Conservation (phyloP, 2,797 vertebrate species). For the Picus viridis region DNA sequence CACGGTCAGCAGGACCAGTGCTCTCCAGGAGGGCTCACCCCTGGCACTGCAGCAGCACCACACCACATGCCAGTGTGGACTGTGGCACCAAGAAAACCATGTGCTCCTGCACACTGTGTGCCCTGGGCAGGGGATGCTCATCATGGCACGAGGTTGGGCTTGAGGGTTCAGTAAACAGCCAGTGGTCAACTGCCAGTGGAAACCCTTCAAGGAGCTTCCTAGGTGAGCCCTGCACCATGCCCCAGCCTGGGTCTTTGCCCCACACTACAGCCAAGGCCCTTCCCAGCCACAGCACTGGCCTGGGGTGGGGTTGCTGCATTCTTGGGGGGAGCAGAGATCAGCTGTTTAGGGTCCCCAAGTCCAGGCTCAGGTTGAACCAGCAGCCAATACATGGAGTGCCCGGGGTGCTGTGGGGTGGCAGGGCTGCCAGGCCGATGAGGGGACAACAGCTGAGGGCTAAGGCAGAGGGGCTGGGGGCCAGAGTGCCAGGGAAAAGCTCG, state of each 20-base stretch:
- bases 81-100: rapidly evolving
- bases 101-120: rapidly evolving
- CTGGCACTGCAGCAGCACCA: rapidly evolving
- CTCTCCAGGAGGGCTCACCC: rapidly evolving
- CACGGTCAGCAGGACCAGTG: rapidly evolving
- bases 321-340: rapidly evolving
- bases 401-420: rapidly evolving
- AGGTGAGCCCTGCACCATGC: rapidly evolving
- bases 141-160: neutral
- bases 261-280: rapidly evolving
- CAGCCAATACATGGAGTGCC: neutral
- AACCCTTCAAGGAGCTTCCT: neutral
- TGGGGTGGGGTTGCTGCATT: neutral
- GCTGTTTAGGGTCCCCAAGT: neutral
- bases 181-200: too few species aligned
- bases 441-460: neutral
- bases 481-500: neutral
- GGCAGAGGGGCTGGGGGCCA: rapidly evolving
- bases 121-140: neutral
- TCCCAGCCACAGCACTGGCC: too few species aligned
- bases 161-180: rapidly evolving
- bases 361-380: neutral
- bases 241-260: neutral
- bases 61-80: rapidly evolving
- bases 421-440: neutral